Evolutionary conservation across 2,888 invertebrate genomes (phyloP).

Genomic region (Drosophila neoperkinsi): DNA sequence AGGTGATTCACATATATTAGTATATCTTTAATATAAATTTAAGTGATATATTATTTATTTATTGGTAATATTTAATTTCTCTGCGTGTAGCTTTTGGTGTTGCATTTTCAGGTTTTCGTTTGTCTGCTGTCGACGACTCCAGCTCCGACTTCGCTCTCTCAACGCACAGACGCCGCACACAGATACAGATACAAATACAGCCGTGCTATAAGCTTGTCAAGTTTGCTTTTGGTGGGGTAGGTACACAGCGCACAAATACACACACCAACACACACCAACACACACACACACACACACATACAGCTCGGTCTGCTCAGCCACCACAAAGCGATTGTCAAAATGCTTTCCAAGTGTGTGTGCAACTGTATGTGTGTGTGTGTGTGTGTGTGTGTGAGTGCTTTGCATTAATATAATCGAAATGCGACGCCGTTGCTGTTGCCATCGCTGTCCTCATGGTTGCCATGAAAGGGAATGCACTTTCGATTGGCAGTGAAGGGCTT

Average conservation of each 20-base stretch:
- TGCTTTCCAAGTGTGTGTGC: conserved; percentile 11
- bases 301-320: conserved; percentile 47
- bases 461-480: conserved; percentile 82
- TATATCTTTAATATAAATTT: background rate
- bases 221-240: conserved; percentile 84
- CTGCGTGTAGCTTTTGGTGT: conserved; percentile 47
- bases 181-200: conserved; percentile 23
- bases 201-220: conserved; percentile 70
- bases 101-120: conserved; percentile 72
- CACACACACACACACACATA: conserved; percentile 25
- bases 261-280: conserved; percentile 37
- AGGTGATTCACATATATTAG: background rate
- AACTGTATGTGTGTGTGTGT: conserved; percentile 7
- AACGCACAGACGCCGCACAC: conserved; percentile 47
- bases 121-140: conserved; percentile 43
- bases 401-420: conserved; percentile 80
- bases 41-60: background rate
- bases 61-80: conserved; percentile 32
- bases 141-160: conserved; percentile 20
- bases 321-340: conserved; percentile 53
- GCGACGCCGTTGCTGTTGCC: conserved; percentile 56
- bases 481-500: conserved; percentile 74
- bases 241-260: conserved; percentile 56
- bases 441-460: conserved; percentile 57
- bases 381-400: conserved; percentile 61